Base-by-base conservation (phyloP, 2,888 invertebrate species). In the Mythimna ferrago region DNA sequence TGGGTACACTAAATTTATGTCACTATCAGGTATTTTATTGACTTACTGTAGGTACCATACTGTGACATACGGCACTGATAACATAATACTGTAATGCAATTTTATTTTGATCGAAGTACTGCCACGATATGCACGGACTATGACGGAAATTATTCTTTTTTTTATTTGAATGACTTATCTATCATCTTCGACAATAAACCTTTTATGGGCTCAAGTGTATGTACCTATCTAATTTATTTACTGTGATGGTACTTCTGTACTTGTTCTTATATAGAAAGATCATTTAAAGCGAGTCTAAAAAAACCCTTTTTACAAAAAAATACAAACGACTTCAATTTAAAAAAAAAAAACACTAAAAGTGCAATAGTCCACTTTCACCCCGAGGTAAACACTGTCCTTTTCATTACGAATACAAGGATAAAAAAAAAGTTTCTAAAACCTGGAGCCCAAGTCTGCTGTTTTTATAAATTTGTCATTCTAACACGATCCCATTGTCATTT, bases 51-150 rank as follows among this genome's bases (percentile, higher is more conserved):
- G 26, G 26, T 26, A 26, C 26, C 26, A 26, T 26, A 26, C 26
- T 26, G 26, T 26, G 26, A 38, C 21, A 26, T 44, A 9, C 9
- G 26, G 10, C 1, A 16, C 41, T 19, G 51, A 41, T 72, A 44
- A 21, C 19, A 53, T 5, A 7, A 11, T 26, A 67, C 11, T 41
- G 41, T 38, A 56, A 1, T 48, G 21, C n/a, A 54, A 60, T 48
- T 56, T 44, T 62, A 71, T 48, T 60, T 54, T 73, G 11, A 54
- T 63, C 32, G 62, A 21, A 35, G 61, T 53, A 21, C 10, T 9
- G 11, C 11, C 26, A 48, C 16, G 16, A 16, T 48, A 48, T 16
- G 14, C 14, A 48, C 6, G 44, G 0, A 16, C 5, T 48, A 54
- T 44, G 35, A 16, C 21, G n/a, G 35, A 21, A 32, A 54, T 53